Evolutionary conservation across 2,888 invertebrate species (phyloP), one percentile per base, ranked within the genome.

Genomic region (Scaptomyza reducta): DNA sequence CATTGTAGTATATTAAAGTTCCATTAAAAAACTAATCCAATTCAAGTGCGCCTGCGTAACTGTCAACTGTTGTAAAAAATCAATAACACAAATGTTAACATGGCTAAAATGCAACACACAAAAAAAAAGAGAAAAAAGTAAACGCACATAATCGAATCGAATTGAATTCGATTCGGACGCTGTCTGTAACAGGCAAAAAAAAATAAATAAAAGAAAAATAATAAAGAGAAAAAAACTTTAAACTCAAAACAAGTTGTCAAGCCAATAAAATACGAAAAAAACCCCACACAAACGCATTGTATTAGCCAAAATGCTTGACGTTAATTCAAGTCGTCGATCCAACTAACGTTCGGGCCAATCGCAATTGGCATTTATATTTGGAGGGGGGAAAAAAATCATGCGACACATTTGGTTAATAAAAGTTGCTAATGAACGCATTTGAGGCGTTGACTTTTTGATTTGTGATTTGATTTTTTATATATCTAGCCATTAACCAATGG

Each of bases 11-110:
- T 57, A 68, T 50, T 68, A 50, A 58, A 73, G 71, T 78, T 57
- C 58, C 62, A 50, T 16, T n/a, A 38, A 68, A 65, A 72, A 59
- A 59, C 27, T 46, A 66, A 68, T 16, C 44, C 44, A 14, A 54
- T 25, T 60, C 29, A 9, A 40, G 16, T n/a, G 74, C 61, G 86
- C 59, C 81, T 84, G 85, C 82, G 81, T 80, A 87, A 82, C 87
- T 87, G 87, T 82, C 81, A 87, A 75, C 73, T 78, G 75, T 71
- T 78, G 82, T 82, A 83, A 77, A 79, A 81, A 82, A 87, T 87
- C 81, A 82, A 84, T 82, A 87, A 87, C 81, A 82, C 81, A 82
- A 87, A 82, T 81, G 81, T 81, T 84, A 84, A 87, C 81, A 81
- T 80, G 85, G 57, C 56, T 63, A 68, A 64, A 70, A 63, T 47